phyloP scores from a whole-genome alignment of 2,888 invertebrate genomes.

The Sinotaia quadrata region DNA sequence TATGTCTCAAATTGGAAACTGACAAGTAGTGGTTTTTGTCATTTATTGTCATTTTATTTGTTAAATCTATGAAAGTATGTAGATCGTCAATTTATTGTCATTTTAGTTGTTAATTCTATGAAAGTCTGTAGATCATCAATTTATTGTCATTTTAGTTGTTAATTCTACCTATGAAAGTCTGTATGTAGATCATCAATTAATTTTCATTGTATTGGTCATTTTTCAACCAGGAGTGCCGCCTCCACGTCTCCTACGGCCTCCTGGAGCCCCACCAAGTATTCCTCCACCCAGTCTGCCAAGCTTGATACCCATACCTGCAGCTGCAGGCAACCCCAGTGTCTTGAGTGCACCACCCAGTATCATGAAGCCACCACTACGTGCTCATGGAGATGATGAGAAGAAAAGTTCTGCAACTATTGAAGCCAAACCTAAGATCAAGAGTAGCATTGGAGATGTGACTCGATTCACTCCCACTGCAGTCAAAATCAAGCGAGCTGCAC shows the following conservation, averaged over 20 bases:
- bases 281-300: constrained; percentile 55
- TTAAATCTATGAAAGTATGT: too few species aligned
- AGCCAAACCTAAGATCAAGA: constrained; percentile 93
- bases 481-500: constrained; percentile 87
- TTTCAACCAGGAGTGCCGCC: constrained; percentile 60
- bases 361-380: constrained; percentile 71
- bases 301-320: constrained; percentile 36
- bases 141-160: too few species aligned
- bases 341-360: constrained; percentile 87
- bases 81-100: too few species aligned
- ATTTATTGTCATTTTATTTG: too few species aligned
- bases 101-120: too few species aligned
- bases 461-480: constrained; percentile 94
- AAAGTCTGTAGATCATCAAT: too few species aligned
- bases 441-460: constrained; percentile 83
- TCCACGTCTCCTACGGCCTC: constrained; percentile 64
- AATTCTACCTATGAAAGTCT: too few species aligned
- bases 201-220: background rate
- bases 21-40: too few species aligned
- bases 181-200: too few species aligned
- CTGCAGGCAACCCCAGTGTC: constrained; percentile 78
- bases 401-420: constrained; percentile 83
- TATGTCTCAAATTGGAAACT: too few species aligned
- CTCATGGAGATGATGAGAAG: constrained; percentile 57
- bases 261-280: constrained; percentile 64